Conservation (phyloP, 2,113 vertebrate genomes). For the Channa maculata region DNA sequence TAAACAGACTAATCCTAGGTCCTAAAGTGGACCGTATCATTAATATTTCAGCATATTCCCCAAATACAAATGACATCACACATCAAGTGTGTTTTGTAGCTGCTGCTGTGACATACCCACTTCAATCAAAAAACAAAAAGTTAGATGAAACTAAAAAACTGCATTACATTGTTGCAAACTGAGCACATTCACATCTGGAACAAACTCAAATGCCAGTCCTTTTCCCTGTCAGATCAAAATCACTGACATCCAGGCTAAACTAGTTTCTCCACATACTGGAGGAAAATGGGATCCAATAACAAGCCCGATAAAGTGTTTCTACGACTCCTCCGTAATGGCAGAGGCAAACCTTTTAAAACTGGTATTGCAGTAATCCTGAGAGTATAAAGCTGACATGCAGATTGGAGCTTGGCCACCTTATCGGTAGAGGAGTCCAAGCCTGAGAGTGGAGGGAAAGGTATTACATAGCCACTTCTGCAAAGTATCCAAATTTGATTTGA, state of each 20-base stretch:
- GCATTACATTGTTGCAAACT: not conserved
- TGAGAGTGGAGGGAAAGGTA: not conserved
- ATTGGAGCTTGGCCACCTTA: slow-evolving; percentile 17
- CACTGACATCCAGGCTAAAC: slow-evolving; percentile 3
- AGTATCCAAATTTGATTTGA: not conserved
- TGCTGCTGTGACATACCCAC: slow-evolving; percentile 7
- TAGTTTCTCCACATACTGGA: not conserved
- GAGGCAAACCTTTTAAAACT: slow-evolving; percentile 45
- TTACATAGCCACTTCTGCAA: not conserved
- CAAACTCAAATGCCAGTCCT: not conserved
- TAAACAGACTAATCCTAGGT: slow-evolving; percentile 66
- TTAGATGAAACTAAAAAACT: not conserved
- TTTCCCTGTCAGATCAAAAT: slow-evolving; percentile 5
- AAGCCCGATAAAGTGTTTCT: slow-evolving; percentile 25
- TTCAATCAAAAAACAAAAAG: slow-evolving; percentile 4
- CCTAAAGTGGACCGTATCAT: slow-evolving; percentile 55
- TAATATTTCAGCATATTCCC: slow-evolving; percentile 54
- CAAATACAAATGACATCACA: slow-evolving; percentile 39
- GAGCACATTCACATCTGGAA: not conserved
- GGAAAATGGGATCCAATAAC: slow-evolving; percentile 38
- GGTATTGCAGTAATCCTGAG: slow-evolving; percentile 4
- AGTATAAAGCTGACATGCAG: slow-evolving; percentile 18
- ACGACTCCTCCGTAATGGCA: slow-evolving; percentile 20
- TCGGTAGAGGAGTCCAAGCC: not conserved
- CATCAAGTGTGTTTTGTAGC: slow-evolving; percentile 29